phyloP scores from a whole-genome alignment of 1,140 invertebrate species.

The Achroia grisella region DNA sequence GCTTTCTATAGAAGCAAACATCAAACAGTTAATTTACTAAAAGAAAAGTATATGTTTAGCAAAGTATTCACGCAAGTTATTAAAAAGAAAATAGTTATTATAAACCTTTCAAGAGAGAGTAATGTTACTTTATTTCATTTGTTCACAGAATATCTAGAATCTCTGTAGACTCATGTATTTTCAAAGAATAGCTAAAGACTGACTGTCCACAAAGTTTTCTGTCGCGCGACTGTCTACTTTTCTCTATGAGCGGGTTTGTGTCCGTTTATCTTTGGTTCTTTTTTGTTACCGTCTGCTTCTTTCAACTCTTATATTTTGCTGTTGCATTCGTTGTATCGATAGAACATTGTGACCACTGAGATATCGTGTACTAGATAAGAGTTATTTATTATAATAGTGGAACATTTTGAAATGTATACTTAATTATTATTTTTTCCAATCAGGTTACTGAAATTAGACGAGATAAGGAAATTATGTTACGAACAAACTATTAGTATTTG shows the following conservation, averaged over 20 bases:
- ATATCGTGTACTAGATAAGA: slow-evolving; percentile 2
- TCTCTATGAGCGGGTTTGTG: slow-evolving; percentile 62
- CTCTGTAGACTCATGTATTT: slow-evolving; percentile 41
- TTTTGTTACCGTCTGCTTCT: slow-evolving; percentile 49
- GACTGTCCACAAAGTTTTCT: slow-evolving; percentile 57
- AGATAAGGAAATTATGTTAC: too few species aligned
- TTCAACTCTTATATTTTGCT: slow-evolving; percentile 52
- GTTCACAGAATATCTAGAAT: too few species aligned
- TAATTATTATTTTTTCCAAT: too few species aligned
- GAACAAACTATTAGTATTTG: too few species aligned
- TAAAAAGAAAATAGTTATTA: slow-evolving; percentile 4
- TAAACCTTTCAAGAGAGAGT: not conserved
- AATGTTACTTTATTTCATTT: slow-evolving; percentile 24
- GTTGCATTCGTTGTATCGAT: slow-evolving; percentile 44
- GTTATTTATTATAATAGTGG: slow-evolving; percentile 4
- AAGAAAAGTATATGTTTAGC: not conserved
- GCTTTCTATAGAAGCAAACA: slow-evolving; percentile 11
- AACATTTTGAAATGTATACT: too few species aligned
- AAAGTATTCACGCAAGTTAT: not conserved
- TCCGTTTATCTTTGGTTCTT: slow-evolving; percentile 62
- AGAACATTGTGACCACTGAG: slow-evolving; percentile 10
- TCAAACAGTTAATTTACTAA: slow-evolving; percentile 13
- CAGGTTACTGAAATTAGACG: too few species aligned
- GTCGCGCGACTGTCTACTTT: slow-evolving; percentile 53
- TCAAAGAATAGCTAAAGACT: slow-evolving; percentile 44